These are phyloP conservation scores for Melanaphis sacchari DNA, from an alignment of 1,140 invertebrate genomes.

Conservation along the genomic window DNA sequence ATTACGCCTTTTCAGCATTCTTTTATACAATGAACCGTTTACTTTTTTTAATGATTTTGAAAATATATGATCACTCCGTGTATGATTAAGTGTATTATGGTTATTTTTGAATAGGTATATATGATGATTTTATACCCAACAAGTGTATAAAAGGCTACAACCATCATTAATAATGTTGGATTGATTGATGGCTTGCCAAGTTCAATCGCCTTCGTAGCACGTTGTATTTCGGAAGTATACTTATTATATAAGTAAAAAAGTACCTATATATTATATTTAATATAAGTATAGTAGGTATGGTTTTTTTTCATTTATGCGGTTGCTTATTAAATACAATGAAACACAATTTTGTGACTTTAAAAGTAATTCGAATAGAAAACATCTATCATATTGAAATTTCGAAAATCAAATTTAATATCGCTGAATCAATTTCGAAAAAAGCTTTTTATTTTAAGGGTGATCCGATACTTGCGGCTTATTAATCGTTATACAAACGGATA, in stretches of 20 bases:
- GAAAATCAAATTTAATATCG: not conserved
- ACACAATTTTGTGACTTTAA: not conserved
- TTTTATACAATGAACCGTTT: not conserved
- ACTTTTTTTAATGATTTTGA: not conserved
- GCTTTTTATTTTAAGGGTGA: not conserved
- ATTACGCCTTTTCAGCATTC: not conserved
- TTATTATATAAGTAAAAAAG: not conserved
- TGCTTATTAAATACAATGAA: not conserved
- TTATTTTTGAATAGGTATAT: not conserved
- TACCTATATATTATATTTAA: not conserved
- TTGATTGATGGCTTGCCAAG: not conserved
- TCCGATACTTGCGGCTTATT: not conserved
- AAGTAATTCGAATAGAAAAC: not conserved
- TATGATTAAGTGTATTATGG: not conserved
- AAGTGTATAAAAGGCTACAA: not conserved
- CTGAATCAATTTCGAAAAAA: not conserved
- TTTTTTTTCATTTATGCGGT: not conserved
- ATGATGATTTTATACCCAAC: not conserved
- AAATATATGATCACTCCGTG: not conserved
- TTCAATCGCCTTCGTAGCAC: not conserved
- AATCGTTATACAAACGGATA: not conserved
- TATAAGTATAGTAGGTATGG: not conserved
- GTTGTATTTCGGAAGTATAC: not conserved
- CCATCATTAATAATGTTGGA: not conserved
- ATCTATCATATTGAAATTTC: not conserved